phyloP scores from a whole-genome alignment of 2,797 vertebrate species.

The Phataginus tetradactyla region DNA sequence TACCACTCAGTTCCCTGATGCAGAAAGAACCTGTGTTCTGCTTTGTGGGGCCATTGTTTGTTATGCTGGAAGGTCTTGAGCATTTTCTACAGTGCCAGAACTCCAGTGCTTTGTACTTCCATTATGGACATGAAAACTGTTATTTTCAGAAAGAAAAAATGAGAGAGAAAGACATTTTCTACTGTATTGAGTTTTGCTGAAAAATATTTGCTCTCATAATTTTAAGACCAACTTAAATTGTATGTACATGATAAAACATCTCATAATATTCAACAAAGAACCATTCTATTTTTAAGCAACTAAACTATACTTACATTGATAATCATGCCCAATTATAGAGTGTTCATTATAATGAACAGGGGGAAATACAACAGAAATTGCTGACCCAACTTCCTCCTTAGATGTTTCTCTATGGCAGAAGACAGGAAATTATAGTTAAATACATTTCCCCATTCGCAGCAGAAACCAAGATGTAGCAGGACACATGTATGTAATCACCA shows the following conservation, averaged over 20 bases:
- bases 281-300: conserved; percentile 24
- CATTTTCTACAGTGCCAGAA: conserved; percentile 56
- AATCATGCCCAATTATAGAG: background rate
- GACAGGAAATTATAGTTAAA: conserved; percentile 8
- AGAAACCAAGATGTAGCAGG: background rate
- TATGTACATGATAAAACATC: conserved; percentile 17
- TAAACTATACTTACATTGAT: background rate
- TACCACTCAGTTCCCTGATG: conserved; percentile 13
- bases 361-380: background rate
- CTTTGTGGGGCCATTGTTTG: conserved; percentile 55
- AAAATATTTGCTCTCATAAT: conserved; percentile 15
- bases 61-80: conserved; percentile 63
- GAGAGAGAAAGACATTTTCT: conserved; percentile 32
- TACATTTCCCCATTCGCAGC: background rate
- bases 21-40: conserved; percentile 63
- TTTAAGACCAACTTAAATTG: conserved; percentile 43
- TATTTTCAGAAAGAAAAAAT: conserved; percentile 53
- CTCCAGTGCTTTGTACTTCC: conserved; percentile 46
- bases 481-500: background rate
- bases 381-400: background rate
- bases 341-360: background rate
- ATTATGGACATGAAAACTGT: conserved; percentile 33
- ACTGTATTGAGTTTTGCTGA: conserved; percentile 6
- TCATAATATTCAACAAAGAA: conserved; percentile 59
- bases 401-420: background rate